phyloP scores from a whole-genome alignment of 2,888 invertebrate species.

The Oxyscelio sp. region DNA sequence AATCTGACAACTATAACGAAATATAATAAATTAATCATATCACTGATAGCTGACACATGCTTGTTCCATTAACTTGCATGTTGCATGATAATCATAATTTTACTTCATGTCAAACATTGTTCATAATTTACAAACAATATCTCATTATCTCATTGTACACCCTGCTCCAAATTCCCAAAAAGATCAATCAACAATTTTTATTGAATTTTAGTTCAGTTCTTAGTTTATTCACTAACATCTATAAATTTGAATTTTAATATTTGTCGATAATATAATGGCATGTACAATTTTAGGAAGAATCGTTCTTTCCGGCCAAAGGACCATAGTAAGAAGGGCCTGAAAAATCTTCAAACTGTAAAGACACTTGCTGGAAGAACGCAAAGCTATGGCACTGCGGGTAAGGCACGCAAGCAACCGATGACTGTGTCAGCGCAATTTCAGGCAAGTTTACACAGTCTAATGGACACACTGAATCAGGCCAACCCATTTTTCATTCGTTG shows the following conservation, averaged over 20 bases:
- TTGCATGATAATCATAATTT: conserved; percentile 15
- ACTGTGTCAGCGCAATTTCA: conserved; percentile 98
- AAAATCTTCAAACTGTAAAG: conserved; percentile 97
- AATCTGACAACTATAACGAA: not conserved
- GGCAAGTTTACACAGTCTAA: conserved; percentile 96
- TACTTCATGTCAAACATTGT: conserved; percentile 11
- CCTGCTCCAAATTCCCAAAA: not conserved
- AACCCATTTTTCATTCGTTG: conserved; percentile 96
- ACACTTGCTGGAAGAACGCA: conserved; percentile 94
- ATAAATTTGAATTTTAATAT: not conserved
- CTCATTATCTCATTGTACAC: not conserved
- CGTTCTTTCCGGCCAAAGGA: conserved; percentile 97
- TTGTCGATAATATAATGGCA: not conserved
- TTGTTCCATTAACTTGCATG: conserved; percentile 13
- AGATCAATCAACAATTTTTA: not conserved
- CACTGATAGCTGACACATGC: conserved; percentile 24
- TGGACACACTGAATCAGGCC: conserved; percentile 97
- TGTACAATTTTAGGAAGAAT: conserved; percentile 92
- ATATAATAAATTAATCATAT: conserved; percentile 1
- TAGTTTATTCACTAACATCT: not conserved
- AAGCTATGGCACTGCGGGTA: conserved; percentile 89
- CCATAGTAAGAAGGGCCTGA: conserved; percentile 95
- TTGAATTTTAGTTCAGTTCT: not conserved
- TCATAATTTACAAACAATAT: not conserved
- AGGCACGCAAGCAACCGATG: conserved; percentile 95